Percentiles rank a stretch among this genome's conserved stretches.
These are phyloP conservation scores for Chunga burmeisteri DNA, from an alignment of 2,113 vertebrate genomes.

Conservation along the genomic window DNA sequence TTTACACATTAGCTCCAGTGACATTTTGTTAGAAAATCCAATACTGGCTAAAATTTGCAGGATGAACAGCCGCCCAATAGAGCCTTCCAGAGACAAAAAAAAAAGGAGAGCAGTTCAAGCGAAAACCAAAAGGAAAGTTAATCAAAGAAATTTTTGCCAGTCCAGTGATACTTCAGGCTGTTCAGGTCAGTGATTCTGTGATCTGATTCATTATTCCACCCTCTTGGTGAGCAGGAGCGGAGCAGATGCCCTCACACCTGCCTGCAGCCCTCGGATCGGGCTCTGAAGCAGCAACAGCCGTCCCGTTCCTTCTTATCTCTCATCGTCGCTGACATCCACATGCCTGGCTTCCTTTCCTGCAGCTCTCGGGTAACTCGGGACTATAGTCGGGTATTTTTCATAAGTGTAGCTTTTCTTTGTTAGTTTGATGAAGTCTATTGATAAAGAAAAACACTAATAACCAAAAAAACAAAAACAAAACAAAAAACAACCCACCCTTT, in stretches of 20 bases:
- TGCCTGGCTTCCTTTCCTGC: background rate
- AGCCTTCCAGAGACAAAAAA: background rate
- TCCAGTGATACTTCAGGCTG: background rate
- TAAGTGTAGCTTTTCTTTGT: background rate
- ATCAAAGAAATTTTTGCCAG: background rate
- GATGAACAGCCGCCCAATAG: background rate
- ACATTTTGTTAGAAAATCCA: background rate
- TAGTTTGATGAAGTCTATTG: background rate
- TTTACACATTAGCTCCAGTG: background rate
- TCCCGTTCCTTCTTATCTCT: background rate
- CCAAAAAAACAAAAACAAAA: background rate
- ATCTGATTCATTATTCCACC: background rate
- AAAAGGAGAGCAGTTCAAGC: background rate
- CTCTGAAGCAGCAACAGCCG: background rate
- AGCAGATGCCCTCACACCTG: background rate
- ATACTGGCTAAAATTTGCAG: background rate
- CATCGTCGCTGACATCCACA: accelerated
- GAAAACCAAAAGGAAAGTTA: background rate
- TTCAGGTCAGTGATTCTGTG: background rate
- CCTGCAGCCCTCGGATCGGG: background rate
- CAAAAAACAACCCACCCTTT: background rate
- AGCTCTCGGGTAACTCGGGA: background rate
- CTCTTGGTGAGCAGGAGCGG: background rate
- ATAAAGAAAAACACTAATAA: background rate
- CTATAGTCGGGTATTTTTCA: background rate